Evolutionary conservation across 2,797 vertebrate genomes (phyloP), one percentile per base, ranked within the genome.

Genomic region (Galago senegalensis): DNA sequence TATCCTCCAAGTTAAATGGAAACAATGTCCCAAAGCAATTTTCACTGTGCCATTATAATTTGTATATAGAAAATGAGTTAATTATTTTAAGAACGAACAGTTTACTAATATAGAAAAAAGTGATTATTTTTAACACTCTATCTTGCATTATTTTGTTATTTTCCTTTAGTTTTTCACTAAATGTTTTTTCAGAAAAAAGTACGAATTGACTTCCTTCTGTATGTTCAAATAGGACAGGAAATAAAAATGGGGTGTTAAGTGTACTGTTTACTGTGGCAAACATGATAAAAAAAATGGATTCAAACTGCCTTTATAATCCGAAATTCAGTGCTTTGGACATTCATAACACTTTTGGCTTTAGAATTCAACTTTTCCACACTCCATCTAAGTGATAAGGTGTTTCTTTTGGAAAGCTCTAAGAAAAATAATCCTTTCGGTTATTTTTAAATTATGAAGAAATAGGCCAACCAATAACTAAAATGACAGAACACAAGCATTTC

Each of bases 391-490:
- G 77, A 91, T 94, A 96, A 93, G 76, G 18, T 85, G 6, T 82
- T 96, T 72, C 63, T 91, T 92, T 95, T 73, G 56, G 88, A 95
- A 95, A 90, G 40, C 16, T 53, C 60, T 67, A 81, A 95, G 91
- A 84, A 97, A 96, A 95, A 95, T 89, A 91, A 96, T 93, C 80
- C 29, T 88, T 93, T 96, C 65, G 43, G 58, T 93, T 96, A 90
- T 85, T 94, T 96, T 90, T 96, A 73, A 96, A 80, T 97, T 94
- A 93, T 69, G 81, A 96, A 83, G 80, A 20, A 87, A 84, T 60
- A 79, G 53, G 46, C 43, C 9, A 31, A 60, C 29, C 58, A 85
- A 60, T 80, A 94, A 92, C 67, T 60, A 72, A 96, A 90, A 83
- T 69, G 75, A 79, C 31, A 87, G 58, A 87, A 43, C 67, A 89